phyloP scores from a whole-genome alignment of 1,140 invertebrate species.

The Heliconius congener region DNA sequence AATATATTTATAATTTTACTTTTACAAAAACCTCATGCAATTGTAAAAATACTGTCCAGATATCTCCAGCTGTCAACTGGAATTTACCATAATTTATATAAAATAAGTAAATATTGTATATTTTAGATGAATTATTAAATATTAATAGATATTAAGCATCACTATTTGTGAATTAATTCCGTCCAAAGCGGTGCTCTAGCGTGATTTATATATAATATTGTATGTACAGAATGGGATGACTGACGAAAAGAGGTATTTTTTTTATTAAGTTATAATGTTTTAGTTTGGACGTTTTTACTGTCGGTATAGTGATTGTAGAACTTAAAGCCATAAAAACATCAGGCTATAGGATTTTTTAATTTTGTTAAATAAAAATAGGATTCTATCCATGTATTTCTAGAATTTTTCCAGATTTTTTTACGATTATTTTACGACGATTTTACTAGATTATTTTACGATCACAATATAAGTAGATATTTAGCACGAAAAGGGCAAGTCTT shows the following conservation, averaged over 20 bases:
- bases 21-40: not conserved
- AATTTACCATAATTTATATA: slow-evolving; percentile 2
- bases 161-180: not conserved
- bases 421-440: no score
- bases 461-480: not conserved
- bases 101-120: slow-evolving; percentile 8
- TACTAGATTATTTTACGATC: not conserved
- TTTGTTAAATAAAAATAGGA: no score
- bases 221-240: not conserved
- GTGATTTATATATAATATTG: not conserved
- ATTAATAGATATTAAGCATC: not conserved
- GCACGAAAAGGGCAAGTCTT: not conserved
- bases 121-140: slow-evolving; percentile 3
- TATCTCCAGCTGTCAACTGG: not conserved
- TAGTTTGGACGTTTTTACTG: not conserved
- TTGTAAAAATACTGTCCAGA: not conserved
- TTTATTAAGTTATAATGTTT: slow-evolving; percentile 1
- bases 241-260: not conserved
- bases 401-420: no score
- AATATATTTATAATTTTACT: no score
- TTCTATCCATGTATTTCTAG: no score
- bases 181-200: not conserved
- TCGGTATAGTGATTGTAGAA: not conserved
- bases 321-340: no score
- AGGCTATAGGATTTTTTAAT: no score